These are phyloP conservation scores for Caenorhabditis sp. DNA, from an alignment of 2,888 invertebrate genomes.

Conservation along the genomic window DNA sequence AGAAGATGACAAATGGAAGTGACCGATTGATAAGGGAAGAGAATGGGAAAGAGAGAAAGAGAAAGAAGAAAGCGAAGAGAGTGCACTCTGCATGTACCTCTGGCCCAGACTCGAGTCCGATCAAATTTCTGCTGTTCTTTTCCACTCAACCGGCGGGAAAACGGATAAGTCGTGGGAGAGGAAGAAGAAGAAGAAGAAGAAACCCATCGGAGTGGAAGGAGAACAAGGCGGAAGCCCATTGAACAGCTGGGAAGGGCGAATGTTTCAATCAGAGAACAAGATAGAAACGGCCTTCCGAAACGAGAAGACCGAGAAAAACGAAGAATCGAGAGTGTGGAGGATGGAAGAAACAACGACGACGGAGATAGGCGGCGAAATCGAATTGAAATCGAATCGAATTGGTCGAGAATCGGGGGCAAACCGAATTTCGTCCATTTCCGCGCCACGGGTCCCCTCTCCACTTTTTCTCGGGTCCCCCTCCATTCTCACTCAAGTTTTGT, in stretches of 20 bases:
- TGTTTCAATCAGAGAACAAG: slow-evolving; percentile 41
- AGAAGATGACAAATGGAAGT: slow-evolving; percentile 26
- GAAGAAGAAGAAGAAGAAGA: slow-evolving; percentile 1
- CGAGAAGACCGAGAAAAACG: slow-evolving; percentile 21
- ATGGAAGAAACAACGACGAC: slow-evolving; percentile 38
- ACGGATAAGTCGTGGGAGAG: slow-evolving; percentile 29
- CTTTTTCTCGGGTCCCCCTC: neutral
- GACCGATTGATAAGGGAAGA: slow-evolving; percentile 25
- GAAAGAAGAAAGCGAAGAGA: slow-evolving; percentile 4
- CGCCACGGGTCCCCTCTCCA: slow-evolving; percentile 3
- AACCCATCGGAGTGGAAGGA: slow-evolving; percentile 36
- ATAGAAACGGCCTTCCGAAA: too few relatives aligned
- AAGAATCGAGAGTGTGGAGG: too few relatives aligned
- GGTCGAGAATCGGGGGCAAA: slow-evolving; percentile 42
- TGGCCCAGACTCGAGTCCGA: too few relatives aligned
- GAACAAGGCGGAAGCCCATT: slow-evolving; percentile 29
- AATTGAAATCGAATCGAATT: slow-evolving; percentile 44
- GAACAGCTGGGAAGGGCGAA: slow-evolving; percentile 16
- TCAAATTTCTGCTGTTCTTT: slow-evolving; percentile 34
- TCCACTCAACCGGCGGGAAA: neutral
- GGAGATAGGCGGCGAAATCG: slow-evolving; percentile 37
- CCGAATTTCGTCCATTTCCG: slow-evolving; percentile 26
- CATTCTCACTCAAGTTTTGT: neutral
- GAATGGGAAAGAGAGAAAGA: slow-evolving; percentile 7
- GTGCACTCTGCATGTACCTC: slow-evolving; percentile 25